Base-by-base conservation (phyloP, 2,113 vertebrate species). In the Ifrita kowaldi region DNA sequence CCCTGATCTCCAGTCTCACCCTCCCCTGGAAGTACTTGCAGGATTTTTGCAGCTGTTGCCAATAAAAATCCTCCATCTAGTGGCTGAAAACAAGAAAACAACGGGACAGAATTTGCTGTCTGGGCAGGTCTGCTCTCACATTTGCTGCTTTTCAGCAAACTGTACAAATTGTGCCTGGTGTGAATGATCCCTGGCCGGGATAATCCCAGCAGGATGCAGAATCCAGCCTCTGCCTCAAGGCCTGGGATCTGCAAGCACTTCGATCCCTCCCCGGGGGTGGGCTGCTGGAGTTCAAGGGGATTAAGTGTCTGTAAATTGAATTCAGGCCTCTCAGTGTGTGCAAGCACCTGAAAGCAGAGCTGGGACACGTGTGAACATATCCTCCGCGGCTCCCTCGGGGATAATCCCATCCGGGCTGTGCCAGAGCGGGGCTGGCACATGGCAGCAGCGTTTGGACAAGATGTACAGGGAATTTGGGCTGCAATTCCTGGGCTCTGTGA, bases 1-100 rank as follows among this genome's bases (percentile, higher is more conserved):
- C 12, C 73, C 47, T 19, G 2, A 22, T 2, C 0, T 12, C 62
- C 53, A 30, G 0, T 22, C 53, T 9, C 1, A 46, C 1, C 20
- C 30, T 53, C 6, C 16, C 39, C 46, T 41, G 56, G 7, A 23
- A 71, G 7, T 28, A 21, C n/a, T 44, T 15, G 23, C 11, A 9
- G 60, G 26, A 24, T 56, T 74, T 90, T 62, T 33, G 5, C 39
- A 39, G 90, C 37, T 13, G 27, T 77, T 84, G 28, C 6, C 44
- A 6, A 4, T 71, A 41, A 49, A 78, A 37, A 65, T 62, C 80
- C 91, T 82, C 87, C 84, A 87, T 75, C 81, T 94, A 78, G 83
- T 53, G 93, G 93, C 35, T 46, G 57, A 46, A 76, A 41, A 9
- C 19, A 9, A 16, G 55, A 77, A 32, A 84, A 16, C 83, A 44